phyloP scores from a whole-genome alignment of 1,140 invertebrate species.

The Drosophila nasuta region DNA sequence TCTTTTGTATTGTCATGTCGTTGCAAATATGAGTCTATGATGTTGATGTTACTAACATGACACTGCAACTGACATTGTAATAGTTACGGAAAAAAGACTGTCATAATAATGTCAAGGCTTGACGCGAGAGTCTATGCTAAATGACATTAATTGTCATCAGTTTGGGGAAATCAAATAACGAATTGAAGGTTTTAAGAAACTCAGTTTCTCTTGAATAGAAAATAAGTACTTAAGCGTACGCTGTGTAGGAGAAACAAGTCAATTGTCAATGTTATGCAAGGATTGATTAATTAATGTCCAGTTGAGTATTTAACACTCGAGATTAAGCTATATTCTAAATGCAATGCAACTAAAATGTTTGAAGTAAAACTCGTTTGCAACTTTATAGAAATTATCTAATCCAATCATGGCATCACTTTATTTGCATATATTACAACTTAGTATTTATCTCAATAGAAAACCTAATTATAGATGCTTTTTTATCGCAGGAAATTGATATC shows the following conservation, averaged over 20 bases:
- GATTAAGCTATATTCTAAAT: not conserved
- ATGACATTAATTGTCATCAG: not conserved
- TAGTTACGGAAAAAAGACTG: not conserved
- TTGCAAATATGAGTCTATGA: not conserved
- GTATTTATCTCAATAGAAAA: conserved; percentile 10
- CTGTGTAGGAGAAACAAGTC: not conserved
- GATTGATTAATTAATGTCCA: not conserved
- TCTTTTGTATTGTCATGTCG: conserved; percentile 4
- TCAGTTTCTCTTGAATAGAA: not conserved
- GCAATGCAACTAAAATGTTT: no score
- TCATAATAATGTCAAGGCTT: not conserved
- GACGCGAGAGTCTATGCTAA: not conserved
- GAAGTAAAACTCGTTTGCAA: not conserved
- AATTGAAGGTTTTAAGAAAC: not conserved
- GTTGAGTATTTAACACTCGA: not conserved
- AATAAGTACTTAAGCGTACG: not conserved
- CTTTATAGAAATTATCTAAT: not conserved
- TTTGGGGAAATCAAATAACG: no score
- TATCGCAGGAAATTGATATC: conserved; percentile 20
- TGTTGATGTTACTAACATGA: not conserved
- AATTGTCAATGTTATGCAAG: not conserved
- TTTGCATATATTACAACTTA: conserved; percentile 6
- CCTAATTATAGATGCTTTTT: conserved; percentile 3
- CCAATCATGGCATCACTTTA: conserved; percentile 7
- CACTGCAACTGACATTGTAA: conserved; percentile 5